Conservation (phyloP, 1,140 invertebrate species). For the Probaryconus sp. region DNA sequence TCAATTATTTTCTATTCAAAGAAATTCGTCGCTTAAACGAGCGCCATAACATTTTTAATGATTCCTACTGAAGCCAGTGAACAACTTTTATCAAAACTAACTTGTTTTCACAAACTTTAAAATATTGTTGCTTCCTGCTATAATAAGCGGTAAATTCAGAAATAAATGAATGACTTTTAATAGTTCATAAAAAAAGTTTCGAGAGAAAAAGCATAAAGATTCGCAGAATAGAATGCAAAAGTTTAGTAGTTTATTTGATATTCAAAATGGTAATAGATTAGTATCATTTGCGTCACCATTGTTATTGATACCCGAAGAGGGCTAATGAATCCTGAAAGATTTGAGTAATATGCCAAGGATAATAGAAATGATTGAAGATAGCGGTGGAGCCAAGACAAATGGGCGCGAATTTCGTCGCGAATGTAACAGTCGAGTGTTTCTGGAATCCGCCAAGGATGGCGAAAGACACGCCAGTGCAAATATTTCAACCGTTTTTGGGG, state of each 20-base stretch:
- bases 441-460: constrained; percentile 38
- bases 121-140: too few species aligned
- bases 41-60: constrained; percentile 5
- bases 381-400: constrained; percentile 27
- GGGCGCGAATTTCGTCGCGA: constrained; percentile 22
- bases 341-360: constrained; percentile 41
- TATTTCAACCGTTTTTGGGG: constrained; percentile 53
- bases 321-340: constrained; percentile 3
- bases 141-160: too few species aligned
- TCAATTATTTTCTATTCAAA: constrained; percentile 44
- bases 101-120: too few species aligned
- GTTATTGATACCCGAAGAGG: constrained; percentile 18
- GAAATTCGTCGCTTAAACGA: constrained; percentile 19
- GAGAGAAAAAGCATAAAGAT: too few species aligned
- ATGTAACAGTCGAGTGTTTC: constrained; percentile 31
- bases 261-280: too few species aligned
- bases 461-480: constrained; percentile 22
- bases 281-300: constrained; percentile 7
- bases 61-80: too few species aligned
- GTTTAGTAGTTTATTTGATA: too few species aligned
- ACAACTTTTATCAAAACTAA: too few species aligned
- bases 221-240: too few species aligned
- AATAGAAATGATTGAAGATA: constrained; percentile 34
- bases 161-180: too few species aligned
- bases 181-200: too few species aligned